Conservation (phyloP, 2,888 invertebrate species). For the Amphipyra berbera region DNA sequence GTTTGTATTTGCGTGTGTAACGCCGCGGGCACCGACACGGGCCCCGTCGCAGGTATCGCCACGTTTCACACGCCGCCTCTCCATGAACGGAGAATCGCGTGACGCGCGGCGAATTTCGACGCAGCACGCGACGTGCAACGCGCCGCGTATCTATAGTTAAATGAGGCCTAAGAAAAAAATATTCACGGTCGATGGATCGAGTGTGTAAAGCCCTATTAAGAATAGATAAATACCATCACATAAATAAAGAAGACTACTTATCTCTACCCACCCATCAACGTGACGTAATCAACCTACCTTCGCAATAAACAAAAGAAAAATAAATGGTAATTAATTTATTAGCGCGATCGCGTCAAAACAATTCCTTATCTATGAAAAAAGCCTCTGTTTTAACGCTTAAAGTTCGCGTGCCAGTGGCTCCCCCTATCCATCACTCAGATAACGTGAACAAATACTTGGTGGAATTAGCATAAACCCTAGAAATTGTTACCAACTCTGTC, state of each 20-base stretch:
- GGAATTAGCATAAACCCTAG: slow-evolving; percentile 79
- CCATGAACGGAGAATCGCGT: too few species aligned
- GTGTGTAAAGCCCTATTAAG: too few species aligned
- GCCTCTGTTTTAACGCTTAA: slow-evolving; percentile 49
- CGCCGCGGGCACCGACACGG: too few species aligned
- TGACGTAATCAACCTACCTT: slow-evolving; percentile 42
- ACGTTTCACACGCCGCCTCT: too few species aligned
- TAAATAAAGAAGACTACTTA: neutral
- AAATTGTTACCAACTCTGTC: slow-evolving; percentile 69
- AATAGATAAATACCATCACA: too few species aligned
- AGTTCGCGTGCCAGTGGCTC: slow-evolving; percentile 72
- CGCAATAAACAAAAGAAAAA: slow-evolving; percentile 48
- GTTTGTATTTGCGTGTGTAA: too few species aligned
- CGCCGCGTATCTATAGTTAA: too few species aligned
- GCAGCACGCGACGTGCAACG: too few species aligned
- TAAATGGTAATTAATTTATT: slow-evolving; percentile 55
- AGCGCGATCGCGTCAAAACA: slow-evolving; percentile 52
- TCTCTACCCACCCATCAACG: slow-evolving; percentile 29
- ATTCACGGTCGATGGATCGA: too few species aligned
- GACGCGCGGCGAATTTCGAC: too few species aligned
- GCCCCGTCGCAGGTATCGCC: too few species aligned
- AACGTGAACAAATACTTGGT: slow-evolving; percentile 76
- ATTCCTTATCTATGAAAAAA: slow-evolving; percentile 56
- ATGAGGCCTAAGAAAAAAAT: too few species aligned
- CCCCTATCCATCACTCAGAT: slow-evolving; percentile 84